A percentile compares a stretch with the other conserved stretches of the same genome.
Evolutionary conservation across 1,140 invertebrate genomes (phyloP).

Genomic region (Drosophila aff.): DNA sequence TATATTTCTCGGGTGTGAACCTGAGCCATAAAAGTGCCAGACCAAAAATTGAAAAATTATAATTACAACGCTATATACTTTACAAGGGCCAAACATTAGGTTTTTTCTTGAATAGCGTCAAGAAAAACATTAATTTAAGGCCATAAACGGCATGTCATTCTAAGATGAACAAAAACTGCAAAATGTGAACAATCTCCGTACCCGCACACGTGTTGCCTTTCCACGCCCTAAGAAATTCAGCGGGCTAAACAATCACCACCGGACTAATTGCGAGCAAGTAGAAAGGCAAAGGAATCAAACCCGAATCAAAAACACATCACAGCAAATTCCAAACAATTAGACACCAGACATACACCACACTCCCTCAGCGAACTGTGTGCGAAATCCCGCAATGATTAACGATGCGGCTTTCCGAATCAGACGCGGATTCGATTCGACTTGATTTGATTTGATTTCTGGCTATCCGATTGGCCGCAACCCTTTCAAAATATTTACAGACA

Average conservation of each 20-base stretch:
- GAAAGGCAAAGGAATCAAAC: slow-evolving; percentile 33
- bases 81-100: too few relatives aligned
- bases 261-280: slow-evolving; percentile 10
- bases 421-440: slow-evolving; percentile 4
- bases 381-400: slow-evolving; percentile 63
- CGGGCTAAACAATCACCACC: background rate
- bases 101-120: background rate
- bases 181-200: background rate
- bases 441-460: slow-evolving; percentile 30
- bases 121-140: background rate
- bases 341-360: slow-evolving; percentile 8
- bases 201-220: slow-evolving; percentile 9
- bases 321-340: slow-evolving; percentile 60
- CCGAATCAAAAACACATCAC: slow-evolving; percentile 58
- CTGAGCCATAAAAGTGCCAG: too few relatives aligned
- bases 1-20: too few relatives aligned
- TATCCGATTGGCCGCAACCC: slow-evolving; percentile 35
- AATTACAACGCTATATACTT: too few relatives aligned
- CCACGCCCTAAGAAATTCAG: slow-evolving; percentile 8
- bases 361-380: slow-evolving; percentile 30
- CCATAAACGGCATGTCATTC: background rate
- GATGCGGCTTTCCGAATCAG: slow-evolving; percentile 52
- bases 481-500: slow-evolving; percentile 76
- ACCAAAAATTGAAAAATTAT: too few relatives aligned
- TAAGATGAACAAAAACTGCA: too few relatives aligned